These are phyloP conservation scores for Pao palembangensis DNA, from an alignment of 2,113 vertebrate genomes.

Conservation along the genomic window DNA sequence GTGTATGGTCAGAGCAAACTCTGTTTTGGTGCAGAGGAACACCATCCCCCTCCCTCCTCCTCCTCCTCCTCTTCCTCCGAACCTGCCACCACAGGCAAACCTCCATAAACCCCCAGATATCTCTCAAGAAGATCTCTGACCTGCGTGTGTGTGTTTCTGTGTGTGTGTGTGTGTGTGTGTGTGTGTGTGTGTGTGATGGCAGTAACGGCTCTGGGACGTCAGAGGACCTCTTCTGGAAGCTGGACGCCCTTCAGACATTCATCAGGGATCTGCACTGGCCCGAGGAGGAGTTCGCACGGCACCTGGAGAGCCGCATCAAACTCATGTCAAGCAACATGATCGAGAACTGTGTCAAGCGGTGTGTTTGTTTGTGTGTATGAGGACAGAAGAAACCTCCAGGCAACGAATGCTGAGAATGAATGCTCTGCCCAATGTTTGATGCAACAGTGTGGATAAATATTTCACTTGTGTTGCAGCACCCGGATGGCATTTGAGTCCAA, in stretches of 20 bases:
- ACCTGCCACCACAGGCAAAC: constrained; percentile 42
- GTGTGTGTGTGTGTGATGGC: constrained; percentile 71
- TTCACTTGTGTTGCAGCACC: constrained; percentile 82
- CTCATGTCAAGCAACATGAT: constrained; percentile 99
- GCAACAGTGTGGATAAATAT: constrained; percentile 9
- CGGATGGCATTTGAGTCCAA: constrained; percentile 98
- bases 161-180: constrained; percentile 53
- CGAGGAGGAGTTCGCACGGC: constrained; percentile 97
- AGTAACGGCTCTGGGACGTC: constrained; percentile 98
- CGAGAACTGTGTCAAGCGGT: constrained; percentile 98
- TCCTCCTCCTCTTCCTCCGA: neutral
- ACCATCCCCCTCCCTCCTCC: constrained; percentile 71
- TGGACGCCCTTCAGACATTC: constrained; percentile 97
- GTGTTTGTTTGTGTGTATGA: constrained; percentile 14
- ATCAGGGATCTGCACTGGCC: constrained; percentile 99
- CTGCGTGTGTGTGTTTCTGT: constrained; percentile 11
- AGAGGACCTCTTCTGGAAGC: constrained; percentile 98
- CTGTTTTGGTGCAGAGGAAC: constrained; percentile 73
- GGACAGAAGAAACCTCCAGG: neutral
- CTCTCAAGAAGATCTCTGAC: constrained; percentile 46
- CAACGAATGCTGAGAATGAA: constrained; percentile 13
- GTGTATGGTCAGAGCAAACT: constrained; percentile 82
- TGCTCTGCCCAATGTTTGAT: constrained; percentile 4
- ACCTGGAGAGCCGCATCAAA: constrained; percentile 93
- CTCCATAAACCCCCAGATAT: constrained; percentile 25